phyloP scores from a whole-genome alignment of 2,888 invertebrate genomes.

The Tricholauxania praeusta region DNA sequence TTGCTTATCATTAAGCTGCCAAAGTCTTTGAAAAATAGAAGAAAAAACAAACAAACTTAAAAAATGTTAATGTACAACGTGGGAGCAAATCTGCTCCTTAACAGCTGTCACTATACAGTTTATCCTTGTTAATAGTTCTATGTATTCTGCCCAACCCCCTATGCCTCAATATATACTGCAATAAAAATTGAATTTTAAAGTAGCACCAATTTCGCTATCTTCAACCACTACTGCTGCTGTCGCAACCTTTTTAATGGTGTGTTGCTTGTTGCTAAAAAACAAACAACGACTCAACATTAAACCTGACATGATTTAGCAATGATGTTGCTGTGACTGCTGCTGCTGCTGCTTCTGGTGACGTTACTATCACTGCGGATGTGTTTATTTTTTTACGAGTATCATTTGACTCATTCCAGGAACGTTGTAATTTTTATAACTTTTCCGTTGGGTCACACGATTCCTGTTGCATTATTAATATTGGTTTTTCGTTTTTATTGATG shows the following conservation, averaged over 20 bases:
- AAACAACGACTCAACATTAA: background rate
- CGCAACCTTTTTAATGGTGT: conserved; percentile 11
- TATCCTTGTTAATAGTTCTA: background rate
- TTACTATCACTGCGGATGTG: background rate
- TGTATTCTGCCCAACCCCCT: background rate
- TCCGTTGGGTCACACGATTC: background rate
- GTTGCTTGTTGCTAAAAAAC: background rate
- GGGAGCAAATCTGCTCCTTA: background rate
- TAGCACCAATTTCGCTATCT: background rate
- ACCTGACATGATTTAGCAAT: conserved; percentile 21
- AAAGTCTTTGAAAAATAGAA: conserved; percentile 9
- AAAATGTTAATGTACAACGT: conserved; percentile 23
- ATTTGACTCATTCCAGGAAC: background rate
- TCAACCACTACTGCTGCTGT: background rate
- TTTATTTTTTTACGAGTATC: background rate
- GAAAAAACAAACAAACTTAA: conserved; percentile 23
- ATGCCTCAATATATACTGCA: too few relatives aligned
- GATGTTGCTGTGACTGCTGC: too few relatives aligned
- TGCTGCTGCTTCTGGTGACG: too few relatives aligned
- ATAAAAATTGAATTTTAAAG: too few relatives aligned
- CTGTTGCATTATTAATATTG: conserved; percentile 40
- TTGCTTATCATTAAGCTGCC: background rate
- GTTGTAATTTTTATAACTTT: background rate
- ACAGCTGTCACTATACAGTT: background rate
- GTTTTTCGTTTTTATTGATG: conserved; percentile 27